Base-by-base conservation (phyloP, 2,888 invertebrate species). In the Salticus scenicus region DNA sequence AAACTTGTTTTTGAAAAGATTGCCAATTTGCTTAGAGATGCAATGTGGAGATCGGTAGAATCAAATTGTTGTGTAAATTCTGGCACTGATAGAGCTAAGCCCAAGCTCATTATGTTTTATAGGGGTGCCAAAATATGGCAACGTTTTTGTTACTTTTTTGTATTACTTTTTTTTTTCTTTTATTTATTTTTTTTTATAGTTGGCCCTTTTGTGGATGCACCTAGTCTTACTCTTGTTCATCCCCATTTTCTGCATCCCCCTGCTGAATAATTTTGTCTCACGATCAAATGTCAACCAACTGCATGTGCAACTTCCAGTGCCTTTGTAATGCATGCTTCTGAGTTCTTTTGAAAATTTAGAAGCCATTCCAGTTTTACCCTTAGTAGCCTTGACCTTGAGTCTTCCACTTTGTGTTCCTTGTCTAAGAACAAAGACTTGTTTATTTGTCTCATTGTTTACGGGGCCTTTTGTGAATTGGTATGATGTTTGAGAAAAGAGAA, bases 291-390 rank as follows among this genome's bases (percentile, higher is more conserved):
- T 84, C 74, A 78, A 84, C 84, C 78, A 70, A 84, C 73, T 79
- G 78, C 84, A 84, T 84, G 84, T 84, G 84, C 84, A 84, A 84
- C 84, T 78, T 84, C 84, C 84, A 84, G 84, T 84, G 84, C 84
- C 84, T 84, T 84, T 84, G 77, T 84, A 84, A 84, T 84, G 84
- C 84, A 84, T 84, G 84, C 84, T 84, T 84, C 84, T 79, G 84
- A 84, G 84, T 84, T 84, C 33, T 84, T 84, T 79, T 84, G 74
- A 74, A 84, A 79, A 84, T 84, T 73, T 78, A 84, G 84, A 84
- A 84, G 78, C 78, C 84, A 84, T 78, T 84, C 84, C 84, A 84
- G 47, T 84, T 84, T 74, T 84, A 78, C 78, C 84, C 78, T 78
- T 84, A 84, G 84, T 78, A 84, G 84, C 84, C 84, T 84, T 84